A percentile compares a stretch with the other conserved stretches of the same genome.
These are phyloP conservation scores for Archips xylosteana DNA, from an alignment of 2,888 invertebrate genomes.

Conservation along the genomic window DNA sequence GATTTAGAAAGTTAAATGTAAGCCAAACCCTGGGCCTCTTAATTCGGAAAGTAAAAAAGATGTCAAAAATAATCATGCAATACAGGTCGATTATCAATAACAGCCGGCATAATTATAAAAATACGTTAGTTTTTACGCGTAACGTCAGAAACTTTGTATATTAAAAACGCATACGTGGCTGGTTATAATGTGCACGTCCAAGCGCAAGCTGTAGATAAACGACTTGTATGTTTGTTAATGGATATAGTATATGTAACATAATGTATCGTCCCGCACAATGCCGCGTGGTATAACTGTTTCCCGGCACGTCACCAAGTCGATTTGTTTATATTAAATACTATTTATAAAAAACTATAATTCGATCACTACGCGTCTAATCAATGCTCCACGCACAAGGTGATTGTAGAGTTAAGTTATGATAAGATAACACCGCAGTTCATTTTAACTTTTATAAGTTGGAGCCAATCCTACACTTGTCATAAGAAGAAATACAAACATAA, in stretches of 20 bases:
- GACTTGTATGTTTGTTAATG: background rate
- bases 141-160: background rate
- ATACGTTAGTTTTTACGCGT: background rate
- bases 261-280: background rate
- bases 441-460: slow-evolving; percentile 4
- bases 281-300: background rate
- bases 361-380: slow-evolving; percentile 10
- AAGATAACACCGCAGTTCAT: slow-evolving; percentile 9
- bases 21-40: no score
- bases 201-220: background rate
- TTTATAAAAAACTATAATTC: slow-evolving; percentile 3
- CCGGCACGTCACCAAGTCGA: background rate
- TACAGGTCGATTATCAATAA: background rate
- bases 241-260: background rate
- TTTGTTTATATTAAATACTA: slow-evolving; percentile 1
- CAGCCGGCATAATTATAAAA: background rate
- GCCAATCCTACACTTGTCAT: background rate
- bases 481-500: background rate
- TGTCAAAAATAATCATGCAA: background rate
- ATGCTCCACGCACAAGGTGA: background rate
- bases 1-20: background rate
- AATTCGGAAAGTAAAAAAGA: no score
- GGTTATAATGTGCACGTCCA: background rate
- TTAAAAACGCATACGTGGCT: background rate
- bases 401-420: slow-evolving; percentile 9